Base-by-base conservation (phyloP, 2,797 vertebrate genomes). In the Hoplostethus atlanticus region DNA sequence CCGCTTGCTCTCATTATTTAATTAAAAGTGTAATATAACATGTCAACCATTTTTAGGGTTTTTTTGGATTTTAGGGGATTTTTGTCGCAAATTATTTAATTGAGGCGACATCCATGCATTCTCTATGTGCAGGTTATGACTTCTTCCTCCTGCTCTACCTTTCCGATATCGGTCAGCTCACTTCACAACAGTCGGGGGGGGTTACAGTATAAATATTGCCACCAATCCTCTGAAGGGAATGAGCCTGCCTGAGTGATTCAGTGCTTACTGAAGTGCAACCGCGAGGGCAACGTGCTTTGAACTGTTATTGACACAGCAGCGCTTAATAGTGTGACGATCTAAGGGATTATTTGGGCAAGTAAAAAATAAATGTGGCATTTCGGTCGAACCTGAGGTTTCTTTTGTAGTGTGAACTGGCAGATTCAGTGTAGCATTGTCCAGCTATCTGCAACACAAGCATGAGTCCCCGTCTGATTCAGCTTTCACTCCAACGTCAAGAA, bases 11-110 rank as follows among this genome's bases (percentile, higher is more conserved):
- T 42, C 68, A 42, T 51, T 81, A 76, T 89, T 87, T 76, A 76
- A 91, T 83, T 76, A 59, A 76, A 59, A 65, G 9, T 75, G 56
- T 80, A 75, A 71, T 51, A 55, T 77, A 50, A 77, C 31, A 68
- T 68, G 63, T 71, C 51, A 75, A 46, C 17, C 36, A 28, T 21
- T 21, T 21, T 21, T 21, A 28, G 2, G 28, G 28, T 1, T 21
- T 21, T 21, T 21, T 21, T 44, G 11, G 51, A 66, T 67, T 64
- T 68, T 52, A 47, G 6, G 11, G 12, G 52, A 15, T 28, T 40
- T 68, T 64, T 48, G 7, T 77, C 42, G 73, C 30, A 55, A 12
- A 71, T 77, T 54, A 55, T 69, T 76, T 68, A 44, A 75, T 69
- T 8, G 52, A 10, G 21, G 51, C 62, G 56, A 4, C 28, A 40